phyloP scores from a whole-genome alignment of 2,113 vertebrate species.

The Grallaria varia region DNA sequence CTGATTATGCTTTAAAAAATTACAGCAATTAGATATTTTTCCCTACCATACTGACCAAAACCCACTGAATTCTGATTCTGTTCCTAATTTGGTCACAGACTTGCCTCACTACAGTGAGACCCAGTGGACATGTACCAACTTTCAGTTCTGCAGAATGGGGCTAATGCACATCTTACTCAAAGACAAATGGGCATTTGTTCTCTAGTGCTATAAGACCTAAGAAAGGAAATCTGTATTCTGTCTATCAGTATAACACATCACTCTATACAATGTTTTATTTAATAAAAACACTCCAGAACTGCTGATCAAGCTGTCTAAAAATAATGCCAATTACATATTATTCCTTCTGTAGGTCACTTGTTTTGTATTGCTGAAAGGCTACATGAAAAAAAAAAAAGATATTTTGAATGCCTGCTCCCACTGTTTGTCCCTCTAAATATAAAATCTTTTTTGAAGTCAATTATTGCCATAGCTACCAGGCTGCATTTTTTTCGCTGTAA shows the following conservation, averaged over 20 bases:
- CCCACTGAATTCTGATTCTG: not conserved
- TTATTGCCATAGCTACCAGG: constrained; percentile 6
- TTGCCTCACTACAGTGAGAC: not conserved
- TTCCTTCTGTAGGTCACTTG: not conserved
- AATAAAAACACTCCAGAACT: not conserved
- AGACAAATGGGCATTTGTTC: not conserved
- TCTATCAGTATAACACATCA: not conserved
- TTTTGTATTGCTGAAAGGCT: not conserved
- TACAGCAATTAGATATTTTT: not conserved
- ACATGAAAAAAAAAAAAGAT: not conserved
- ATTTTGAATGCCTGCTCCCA: not conserved
- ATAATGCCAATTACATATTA: not conserved
- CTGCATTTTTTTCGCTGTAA: not conserved
- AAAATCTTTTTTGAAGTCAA: not conserved
- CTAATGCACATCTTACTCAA: not conserved
- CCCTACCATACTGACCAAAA: not conserved
- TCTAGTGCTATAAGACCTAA: not conserved
- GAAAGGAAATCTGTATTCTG: not conserved
- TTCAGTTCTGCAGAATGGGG: not conserved
- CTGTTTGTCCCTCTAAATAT: not conserved
- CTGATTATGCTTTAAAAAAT: not conserved
- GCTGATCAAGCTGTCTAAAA: not conserved
- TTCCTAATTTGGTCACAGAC: not conserved
- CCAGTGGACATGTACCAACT: not conserved
- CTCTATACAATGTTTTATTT: not conserved